Base-by-base conservation (phyloP, 2,113 vertebrate genomes). In the Pachyramphus minor region DNA sequence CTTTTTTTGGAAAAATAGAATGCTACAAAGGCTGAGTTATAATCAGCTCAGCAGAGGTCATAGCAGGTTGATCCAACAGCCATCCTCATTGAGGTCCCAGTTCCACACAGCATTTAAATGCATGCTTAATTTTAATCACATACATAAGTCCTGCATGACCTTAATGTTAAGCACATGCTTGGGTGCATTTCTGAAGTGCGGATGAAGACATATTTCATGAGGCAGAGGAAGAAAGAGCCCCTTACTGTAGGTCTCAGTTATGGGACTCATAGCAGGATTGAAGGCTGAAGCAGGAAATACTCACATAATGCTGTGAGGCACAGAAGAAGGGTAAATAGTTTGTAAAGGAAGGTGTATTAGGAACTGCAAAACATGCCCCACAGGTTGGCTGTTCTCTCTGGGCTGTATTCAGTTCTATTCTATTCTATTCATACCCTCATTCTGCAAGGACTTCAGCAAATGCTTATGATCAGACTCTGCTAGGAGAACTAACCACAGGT, bases 91-190 rank as follows among this genome's bases (percentile, higher is more conserved):
- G 87, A 93, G 93, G 79, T 90, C 50, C 42, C 39, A 67, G 72
- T 72, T 94, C 72, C 64, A 93, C 64, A 41, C 28, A 86, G 83
- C 68, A 68, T 84, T 92, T 93, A 95, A 92, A 95, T 80, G 76
- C 60, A 78, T 86, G 79, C 88, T 78, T 96, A 84, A 95, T 94
- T 94, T 96, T 93, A 96, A 94, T 77, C 92, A 88, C 93, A 94
- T 84, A 63, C 62, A 9, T 88, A 90, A 96, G 63, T 94, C 87
- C 87, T 94, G 59, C 68, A 88, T 91, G 90, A 83, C 82, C 84
- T 91, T 93, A 84, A 78, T 88, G 87, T 90, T 85, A 59, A 93
- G 63, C 85, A 88, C 2, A 5, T 33, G 75, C 72, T 88, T 5
- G 35, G 85, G 42, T 50, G 45, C 84, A 39, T 64, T 80, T 66